Conservation (phyloP, 2,113 vertebrate genomes). For the Tragelaphus imberbis region DNA sequence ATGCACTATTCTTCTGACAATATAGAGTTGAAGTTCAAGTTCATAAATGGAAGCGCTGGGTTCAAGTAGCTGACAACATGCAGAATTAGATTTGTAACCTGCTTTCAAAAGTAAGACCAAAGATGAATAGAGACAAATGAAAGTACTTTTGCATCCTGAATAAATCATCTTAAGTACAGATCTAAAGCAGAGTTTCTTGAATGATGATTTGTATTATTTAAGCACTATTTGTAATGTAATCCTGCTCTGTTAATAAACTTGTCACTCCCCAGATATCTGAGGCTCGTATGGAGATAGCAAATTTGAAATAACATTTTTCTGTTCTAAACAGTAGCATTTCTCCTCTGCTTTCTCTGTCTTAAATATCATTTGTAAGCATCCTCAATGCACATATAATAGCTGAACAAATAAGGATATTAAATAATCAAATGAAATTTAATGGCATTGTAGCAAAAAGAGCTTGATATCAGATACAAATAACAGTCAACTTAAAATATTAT, state of each 20-base stretch:
- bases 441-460: neutral
- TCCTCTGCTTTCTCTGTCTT: neutral
- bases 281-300: neutral
- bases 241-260: slow-evolving; percentile 9
- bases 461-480: neutral
- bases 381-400: neutral
- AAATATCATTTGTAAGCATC: neutral
- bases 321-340: neutral
- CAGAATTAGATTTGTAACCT: slow-evolving; percentile 1
- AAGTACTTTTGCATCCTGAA: slow-evolving; percentile 4
- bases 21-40: slow-evolving; percentile 27
- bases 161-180: slow-evolving; percentile 32
- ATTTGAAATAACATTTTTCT: neutral
- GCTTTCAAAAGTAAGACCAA: neutral
- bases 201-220: slow-evolving; percentile 26
- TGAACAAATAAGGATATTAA: neutral
- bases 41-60: neutral
- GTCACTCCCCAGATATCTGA: neutral
- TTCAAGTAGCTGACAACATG: neutral
- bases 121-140: slow-evolving; percentile 28
- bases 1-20: slow-evolving; percentile 6
- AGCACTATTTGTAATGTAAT: neutral
- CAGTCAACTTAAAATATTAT: neutral
- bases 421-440: neutral
- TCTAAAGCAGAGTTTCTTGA: neutral